Conservation (phyloP, 2,888 invertebrate genomes). For the Limnephilus auricula region DNA sequence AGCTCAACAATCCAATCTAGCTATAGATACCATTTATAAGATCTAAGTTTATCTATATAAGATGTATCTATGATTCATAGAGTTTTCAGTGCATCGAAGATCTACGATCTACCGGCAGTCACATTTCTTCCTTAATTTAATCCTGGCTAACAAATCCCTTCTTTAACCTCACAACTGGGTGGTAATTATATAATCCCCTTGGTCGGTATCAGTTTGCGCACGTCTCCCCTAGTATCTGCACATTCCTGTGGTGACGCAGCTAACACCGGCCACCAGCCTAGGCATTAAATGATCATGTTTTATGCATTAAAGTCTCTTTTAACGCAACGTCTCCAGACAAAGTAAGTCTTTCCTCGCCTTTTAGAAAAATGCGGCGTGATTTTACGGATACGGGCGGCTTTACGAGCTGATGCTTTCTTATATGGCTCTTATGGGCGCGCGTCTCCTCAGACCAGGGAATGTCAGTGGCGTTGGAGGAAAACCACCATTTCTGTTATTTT, state of each 20-base stretch:
- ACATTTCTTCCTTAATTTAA: background rate
- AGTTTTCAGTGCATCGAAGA: too few species aligned
- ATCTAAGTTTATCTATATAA: too few species aligned
- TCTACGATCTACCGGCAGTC: too few species aligned
- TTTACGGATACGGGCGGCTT: background rate
- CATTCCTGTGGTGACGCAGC: background rate
- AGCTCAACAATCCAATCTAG: too few species aligned
- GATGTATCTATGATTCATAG: too few species aligned
- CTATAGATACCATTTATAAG: too few species aligned
- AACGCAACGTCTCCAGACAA: background rate
- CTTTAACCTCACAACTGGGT: background rate
- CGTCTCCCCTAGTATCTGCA: background rate
- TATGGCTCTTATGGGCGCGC: background rate
- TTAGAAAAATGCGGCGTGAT: background rate
- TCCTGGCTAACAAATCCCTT: background rate
- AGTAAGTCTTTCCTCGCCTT: background rate
- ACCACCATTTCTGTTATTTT: background rate
- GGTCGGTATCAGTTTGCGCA: background rate
- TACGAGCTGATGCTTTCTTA: background rate
- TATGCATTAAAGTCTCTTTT: background rate
- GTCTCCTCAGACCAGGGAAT: background rate
- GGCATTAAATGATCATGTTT: background rate
- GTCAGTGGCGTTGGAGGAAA: background rate
- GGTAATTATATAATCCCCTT: background rate
- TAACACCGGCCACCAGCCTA: background rate